Percentiles rank a stretch among this genome's conserved stretches.
Evolutionary conservation across 35 echinoderm and acorn worm genomes (phyloP).

Genomic region (Apostichopus japonicus): DNA sequence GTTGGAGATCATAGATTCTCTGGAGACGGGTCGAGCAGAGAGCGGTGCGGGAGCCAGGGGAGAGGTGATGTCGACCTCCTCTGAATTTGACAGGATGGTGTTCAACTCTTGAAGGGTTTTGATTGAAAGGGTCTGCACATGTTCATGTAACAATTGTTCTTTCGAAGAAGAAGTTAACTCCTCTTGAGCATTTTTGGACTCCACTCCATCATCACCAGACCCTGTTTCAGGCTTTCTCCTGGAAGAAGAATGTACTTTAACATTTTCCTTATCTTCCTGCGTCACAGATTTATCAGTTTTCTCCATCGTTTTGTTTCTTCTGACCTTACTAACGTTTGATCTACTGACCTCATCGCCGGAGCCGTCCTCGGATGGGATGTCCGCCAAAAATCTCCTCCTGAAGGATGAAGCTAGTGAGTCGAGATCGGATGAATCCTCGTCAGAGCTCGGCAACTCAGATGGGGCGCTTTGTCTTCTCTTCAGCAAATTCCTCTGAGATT

Average conservation of each 20-base stretch:
- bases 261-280: not conserved
- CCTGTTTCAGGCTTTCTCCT: not conserved
- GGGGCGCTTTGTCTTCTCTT: conserved; percentile 47
- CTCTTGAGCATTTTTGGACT: not conserved
- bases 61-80: conserved; percentile 29
- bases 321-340: not conserved
- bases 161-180: conserved; percentile 35
- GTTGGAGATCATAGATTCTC: conserved; percentile 21
- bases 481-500: conserved; percentile 12
- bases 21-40: conserved; percentile 4
- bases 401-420: conserved; percentile 30
- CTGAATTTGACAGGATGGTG: conserved; percentile 53
- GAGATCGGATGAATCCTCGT: conserved; percentile 3
- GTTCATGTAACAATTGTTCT: conserved; percentile 70
- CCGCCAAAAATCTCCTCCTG: conserved; percentile 23
- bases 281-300: not conserved
- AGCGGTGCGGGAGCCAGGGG: conserved; percentile 21
- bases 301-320: not conserved
- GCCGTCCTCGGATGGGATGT: conserved; percentile 1
- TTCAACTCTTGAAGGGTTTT: conserved; percentile 77
- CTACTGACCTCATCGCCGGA: not conserved
- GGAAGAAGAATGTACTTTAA: not conserved
- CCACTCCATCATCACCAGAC: not conserved
- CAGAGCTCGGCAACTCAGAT: not conserved
- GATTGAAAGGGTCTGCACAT: conserved; percentile 74